Conservation (phyloP, 2,797 vertebrate species). For the Sebastes hubbsi region DNA sequence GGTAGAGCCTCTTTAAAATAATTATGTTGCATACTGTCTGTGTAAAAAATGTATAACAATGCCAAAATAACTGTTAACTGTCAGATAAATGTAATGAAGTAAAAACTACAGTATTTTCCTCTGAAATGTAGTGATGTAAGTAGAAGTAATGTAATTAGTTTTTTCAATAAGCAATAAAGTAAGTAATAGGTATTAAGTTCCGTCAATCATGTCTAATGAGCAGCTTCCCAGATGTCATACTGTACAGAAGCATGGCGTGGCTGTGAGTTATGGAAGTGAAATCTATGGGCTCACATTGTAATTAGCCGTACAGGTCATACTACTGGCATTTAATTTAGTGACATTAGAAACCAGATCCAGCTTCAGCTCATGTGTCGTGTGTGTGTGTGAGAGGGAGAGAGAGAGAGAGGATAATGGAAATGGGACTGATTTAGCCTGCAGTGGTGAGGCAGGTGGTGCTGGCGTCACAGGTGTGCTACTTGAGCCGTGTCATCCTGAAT, state of each 20-base stretch:
- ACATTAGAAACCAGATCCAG: constrained; percentile 1
- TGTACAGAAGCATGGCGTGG: background rate
- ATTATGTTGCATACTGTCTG: background rate
- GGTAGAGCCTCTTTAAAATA: background rate
- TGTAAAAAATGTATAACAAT: background rate
- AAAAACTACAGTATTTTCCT: background rate
- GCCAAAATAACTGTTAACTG: no score
- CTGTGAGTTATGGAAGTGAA: background rate
- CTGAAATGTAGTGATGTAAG: background rate
- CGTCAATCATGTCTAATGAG: background rate
- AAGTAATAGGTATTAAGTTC: background rate
- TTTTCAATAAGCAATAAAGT: background rate
- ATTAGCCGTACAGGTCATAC: constrained; percentile 29
- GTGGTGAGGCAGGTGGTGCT: constrained; percentile 45
- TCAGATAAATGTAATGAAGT: background rate
- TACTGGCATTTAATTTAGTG: constrained; percentile 19
- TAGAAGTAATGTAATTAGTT: background rate
- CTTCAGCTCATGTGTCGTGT: background rate
- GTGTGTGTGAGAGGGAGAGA: background rate
- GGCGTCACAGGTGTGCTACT: constrained; percentile 53
- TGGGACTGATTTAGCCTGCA: background rate
- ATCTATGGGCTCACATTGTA: constrained; percentile 7
- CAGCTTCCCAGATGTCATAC: background rate
- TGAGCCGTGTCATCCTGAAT: constrained; percentile 47
- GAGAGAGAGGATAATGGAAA: constrained; percentile 4